Evolutionary conservation across 2,888 invertebrate species (phyloP).

Genomic region (Meganola albula): DNA sequence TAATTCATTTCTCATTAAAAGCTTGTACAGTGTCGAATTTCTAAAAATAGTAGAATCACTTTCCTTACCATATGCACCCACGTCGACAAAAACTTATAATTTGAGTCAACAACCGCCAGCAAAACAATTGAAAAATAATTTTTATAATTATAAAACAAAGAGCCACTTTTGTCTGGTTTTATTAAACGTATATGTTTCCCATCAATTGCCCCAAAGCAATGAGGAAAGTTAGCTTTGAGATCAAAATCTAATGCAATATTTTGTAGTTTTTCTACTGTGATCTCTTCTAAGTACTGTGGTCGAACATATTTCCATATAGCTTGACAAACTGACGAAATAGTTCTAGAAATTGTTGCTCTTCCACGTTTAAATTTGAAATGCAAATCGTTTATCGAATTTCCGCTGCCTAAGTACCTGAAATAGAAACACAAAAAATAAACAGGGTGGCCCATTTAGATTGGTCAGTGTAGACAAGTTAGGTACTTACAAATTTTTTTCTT

Average conservation of each 20-base stretch:
- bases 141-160: constrained; percentile 14
- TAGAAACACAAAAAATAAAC: constrained; percentile 15
- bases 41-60: constrained; percentile 16
- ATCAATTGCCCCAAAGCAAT: constrained; percentile 11
- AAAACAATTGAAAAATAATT: constrained; percentile 14
- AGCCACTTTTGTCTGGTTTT: constrained; percentile 12
- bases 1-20: constrained; percentile 16
- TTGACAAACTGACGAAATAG: constrained; percentile 20
- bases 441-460: constrained; percentile 13
- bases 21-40: constrained; percentile 21
- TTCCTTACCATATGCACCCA: constrained; percentile 14
- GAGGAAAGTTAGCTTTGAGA: constrained; percentile 18
- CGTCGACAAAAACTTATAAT: constrained; percentile 16
- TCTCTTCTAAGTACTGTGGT: constrained; percentile 16
- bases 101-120: constrained; percentile 16
- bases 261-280: constrained; percentile 21
- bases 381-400: constrained; percentile 26
- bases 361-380: constrained; percentile 25
- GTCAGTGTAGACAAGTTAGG: constrained; percentile 8
- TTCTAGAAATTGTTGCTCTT: constrained; percentile 16
- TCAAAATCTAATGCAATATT: constrained; percentile 20
- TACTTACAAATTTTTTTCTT: constrained; percentile 5
- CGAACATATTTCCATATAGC: constrained; percentile 20
- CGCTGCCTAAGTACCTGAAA: constrained; percentile 25
- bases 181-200: constrained; percentile 6